Percentiles rank a stretch among this genome's conserved stretches.
These are phyloP conservation scores for Microcebus tavaratra DNA, from an alignment of 2,113 vertebrate species.

Conservation along the genomic window DNA sequence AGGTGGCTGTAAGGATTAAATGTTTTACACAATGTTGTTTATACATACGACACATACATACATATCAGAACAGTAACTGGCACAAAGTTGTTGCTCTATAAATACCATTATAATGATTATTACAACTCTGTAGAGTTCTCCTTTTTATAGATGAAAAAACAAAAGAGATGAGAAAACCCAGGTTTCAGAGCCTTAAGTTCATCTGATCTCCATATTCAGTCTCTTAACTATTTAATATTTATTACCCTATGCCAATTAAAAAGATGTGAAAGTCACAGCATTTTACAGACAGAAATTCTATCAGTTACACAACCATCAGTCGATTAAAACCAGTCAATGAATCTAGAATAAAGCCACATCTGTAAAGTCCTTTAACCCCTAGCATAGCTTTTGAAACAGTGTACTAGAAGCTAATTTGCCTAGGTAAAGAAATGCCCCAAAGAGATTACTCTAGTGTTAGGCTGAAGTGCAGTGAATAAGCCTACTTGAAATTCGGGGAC, in stretches of 20 bases:
- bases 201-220: not conserved
- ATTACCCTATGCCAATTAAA: not conserved
- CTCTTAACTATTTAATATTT: not conserved
- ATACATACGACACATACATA: not conserved
- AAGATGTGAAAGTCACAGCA: not conserved
- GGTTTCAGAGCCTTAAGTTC: not conserved
- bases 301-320: not conserved
- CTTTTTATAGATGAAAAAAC: not conserved
- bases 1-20: not conserved
- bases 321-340: conserved; percentile 21
- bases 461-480: not conserved
- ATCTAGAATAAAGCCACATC: not conserved
- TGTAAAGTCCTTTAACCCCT: not conserved
- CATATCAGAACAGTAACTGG: not conserved
- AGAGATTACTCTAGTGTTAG: not conserved
- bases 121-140: not conserved
- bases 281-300: conserved; percentile 19
- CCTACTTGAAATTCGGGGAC: conserved; percentile 6
- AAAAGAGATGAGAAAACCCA: conserved; percentile 19
- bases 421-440: not conserved
- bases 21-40: not conserved
- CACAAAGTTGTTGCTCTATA: not conserved
- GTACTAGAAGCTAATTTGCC: not conserved
- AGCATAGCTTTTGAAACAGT: not conserved
- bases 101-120: conserved; percentile 1